Evolutionary conservation across 2,797 vertebrate species (phyloP).

Genomic region (Microctenopoma stevenorrisi): DNA sequence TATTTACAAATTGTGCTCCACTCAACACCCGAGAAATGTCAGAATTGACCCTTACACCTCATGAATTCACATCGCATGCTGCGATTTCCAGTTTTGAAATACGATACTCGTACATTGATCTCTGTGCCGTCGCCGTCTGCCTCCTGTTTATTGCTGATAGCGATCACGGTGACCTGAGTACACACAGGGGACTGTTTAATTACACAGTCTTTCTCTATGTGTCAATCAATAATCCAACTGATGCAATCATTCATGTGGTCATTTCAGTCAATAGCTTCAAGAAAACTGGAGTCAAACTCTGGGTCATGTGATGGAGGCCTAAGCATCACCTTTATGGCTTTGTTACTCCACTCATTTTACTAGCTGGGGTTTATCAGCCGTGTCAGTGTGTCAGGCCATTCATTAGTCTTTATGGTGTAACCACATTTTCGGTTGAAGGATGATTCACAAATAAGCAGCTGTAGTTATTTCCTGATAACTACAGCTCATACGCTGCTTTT

Average conservation of each 20-base stretch:
- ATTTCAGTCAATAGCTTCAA: constrained; percentile 68
- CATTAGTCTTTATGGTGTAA: constrained; percentile 16
- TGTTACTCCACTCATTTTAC: constrained; percentile 43
- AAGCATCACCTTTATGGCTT: constrained; percentile 37
- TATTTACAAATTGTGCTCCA: background rate
- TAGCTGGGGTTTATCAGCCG: constrained; percentile 32
- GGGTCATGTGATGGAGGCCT: constrained; percentile 25
- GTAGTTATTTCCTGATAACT: constrained; percentile 4
- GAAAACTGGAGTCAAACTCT: constrained; percentile 38
- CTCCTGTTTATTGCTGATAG: constrained; percentile 71
- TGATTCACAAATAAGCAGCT: constrained; percentile 4
- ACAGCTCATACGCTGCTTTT: constrained; percentile 4
- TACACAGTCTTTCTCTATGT: constrained; percentile 62
- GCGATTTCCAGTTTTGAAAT: constrained; percentile 59
- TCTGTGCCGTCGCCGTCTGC: constrained; percentile 15
- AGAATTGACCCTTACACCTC: constrained; percentile 9
- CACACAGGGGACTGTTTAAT: constrained; percentile 77
- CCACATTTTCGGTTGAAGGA: background rate
- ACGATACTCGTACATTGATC: constrained; percentile 67
- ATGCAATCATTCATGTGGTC: constrained; percentile 73
- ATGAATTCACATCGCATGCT: constrained; percentile 12
- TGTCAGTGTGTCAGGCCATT: constrained; percentile 20
- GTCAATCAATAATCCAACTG: constrained; percentile 70
- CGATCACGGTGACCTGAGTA: constrained; percentile 65
- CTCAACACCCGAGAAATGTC: background rate